Evolutionary conservation across 2,888 invertebrate genomes (phyloP).

Genomic region (Oscheius onirici): DNA sequence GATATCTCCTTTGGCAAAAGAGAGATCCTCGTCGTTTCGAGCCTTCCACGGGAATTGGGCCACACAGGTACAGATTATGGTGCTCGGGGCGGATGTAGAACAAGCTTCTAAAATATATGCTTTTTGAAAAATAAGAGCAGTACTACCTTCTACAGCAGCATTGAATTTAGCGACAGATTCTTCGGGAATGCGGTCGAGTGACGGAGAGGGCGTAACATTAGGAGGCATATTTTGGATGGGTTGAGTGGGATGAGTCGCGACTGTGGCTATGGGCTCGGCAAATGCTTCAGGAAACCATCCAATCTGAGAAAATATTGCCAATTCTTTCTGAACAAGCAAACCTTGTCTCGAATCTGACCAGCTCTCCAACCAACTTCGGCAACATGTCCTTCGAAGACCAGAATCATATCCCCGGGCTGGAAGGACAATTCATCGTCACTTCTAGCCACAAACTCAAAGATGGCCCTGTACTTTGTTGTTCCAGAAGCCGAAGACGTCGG

Average conservation of each 20-base stretch:
- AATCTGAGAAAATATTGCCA: conserved; percentile 25
- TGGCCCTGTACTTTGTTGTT: conserved; percentile 81
- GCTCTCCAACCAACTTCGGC: conserved; percentile 98
- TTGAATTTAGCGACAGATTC: conserved; percentile 31
- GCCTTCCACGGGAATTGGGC: conserved; percentile 77
- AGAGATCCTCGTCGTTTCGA: conserved; percentile 77
- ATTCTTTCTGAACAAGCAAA: conserved; percentile 65
- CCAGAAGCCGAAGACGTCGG: conserved; percentile 25
- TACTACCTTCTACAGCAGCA: conserved; percentile 19
- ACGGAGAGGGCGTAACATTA: conserved; percentile 54
- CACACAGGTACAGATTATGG: conserved; percentile 46
- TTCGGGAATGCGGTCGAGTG: conserved; percentile 54
- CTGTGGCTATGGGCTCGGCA: conserved; percentile 71
- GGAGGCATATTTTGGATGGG: conserved; percentile 60
- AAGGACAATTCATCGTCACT: conserved; percentile 77
- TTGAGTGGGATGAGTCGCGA: conserved; percentile 39
- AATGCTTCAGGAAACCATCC: conserved; percentile 73
- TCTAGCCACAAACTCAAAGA: conserved; percentile 91
- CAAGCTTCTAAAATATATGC: conserved; percentile 12
- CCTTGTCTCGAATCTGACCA: conserved; percentile 87
- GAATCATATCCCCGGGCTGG: conserved; percentile 83
- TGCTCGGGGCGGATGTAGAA: not conserved
- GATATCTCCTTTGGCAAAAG: conserved; percentile 78
- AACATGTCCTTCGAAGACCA: conserved; percentile 81
- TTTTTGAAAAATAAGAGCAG: too few species aligned